Evolutionary conservation across 1,140 invertebrate genomes (phyloP), one percentile per base, ranked within the genome.

Genomic region (Acromyrmex heyeri): DNA sequence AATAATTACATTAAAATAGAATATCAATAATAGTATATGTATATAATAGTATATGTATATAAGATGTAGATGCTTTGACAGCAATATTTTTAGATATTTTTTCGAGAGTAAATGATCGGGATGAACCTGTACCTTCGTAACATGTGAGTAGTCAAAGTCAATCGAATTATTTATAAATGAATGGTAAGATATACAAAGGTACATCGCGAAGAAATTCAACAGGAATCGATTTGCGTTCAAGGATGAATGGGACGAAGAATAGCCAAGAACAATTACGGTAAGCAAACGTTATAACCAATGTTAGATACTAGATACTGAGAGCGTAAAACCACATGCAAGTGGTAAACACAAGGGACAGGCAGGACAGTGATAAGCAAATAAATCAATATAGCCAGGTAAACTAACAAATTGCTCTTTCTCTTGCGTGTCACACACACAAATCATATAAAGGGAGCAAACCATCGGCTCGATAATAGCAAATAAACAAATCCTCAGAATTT

Each of bases 121-220:
- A 44, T 3, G 16, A 38, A 44, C 27, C 16, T 34, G 24, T 57
- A 44, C 67, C 50, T 79, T 18, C 1, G 18, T 38, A 57, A 34
- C 53, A 24, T 70, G 65, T 6, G 14, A 70, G 62, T 38, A 16
- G 27, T 69, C 48, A 69, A 79, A 69, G 78, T 57, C 50, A 57
- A 81, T 59, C 50, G 16, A 81, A 81, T 81, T 81, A 81, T 70
- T 81, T 81, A 81, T 81, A 76, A 85, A 76, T 75, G 57, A 62
- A 64, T 76, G 70, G 27, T 50, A 53, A 21, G 57, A 48, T 75
- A 76, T 48, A 27, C 44, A 85, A 38, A 44, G 72, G 55, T 18
- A 55, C 24, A 53, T 48, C 38, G 70, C 48, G n/a, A 65, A 70
- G 64, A 64, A 50, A 85, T 85, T 75, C 48, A 73, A 76, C 27